Evolutionary conservation across 2,888 invertebrate genomes (phyloP).

Genomic region (Stratiomys singularior): DNA sequence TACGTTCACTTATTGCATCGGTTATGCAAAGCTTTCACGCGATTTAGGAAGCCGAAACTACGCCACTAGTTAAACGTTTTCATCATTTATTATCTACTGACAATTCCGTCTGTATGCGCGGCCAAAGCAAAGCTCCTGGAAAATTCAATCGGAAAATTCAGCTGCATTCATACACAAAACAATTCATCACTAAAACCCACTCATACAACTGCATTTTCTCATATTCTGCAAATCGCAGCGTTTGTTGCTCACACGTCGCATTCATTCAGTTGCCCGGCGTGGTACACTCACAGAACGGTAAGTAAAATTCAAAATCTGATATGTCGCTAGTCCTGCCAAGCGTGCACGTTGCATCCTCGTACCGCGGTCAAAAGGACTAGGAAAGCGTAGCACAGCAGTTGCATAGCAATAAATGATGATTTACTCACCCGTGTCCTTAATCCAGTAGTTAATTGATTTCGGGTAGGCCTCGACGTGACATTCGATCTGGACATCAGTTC

Average conservation of each 20-base stretch:
- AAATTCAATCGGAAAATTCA: conserved; percentile 17
- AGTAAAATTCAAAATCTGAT: conserved; percentile 46
- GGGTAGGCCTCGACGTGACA: conserved; percentile 92
- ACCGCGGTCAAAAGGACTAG: background rate
- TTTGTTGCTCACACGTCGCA: background rate
- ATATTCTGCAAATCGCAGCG: background rate
- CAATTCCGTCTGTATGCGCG: background rate
- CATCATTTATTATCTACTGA: conserved; percentile 22
- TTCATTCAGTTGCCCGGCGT: background rate
- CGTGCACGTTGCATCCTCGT: background rate
- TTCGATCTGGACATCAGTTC: conserved; percentile 86
- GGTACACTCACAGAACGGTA: conserved; percentile 25
- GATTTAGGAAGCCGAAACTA: conserved; percentile 16
- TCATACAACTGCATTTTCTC: conserved; percentile 4
- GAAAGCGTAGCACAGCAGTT: conserved; percentile 27
- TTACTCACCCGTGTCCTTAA: conserved; percentile 82
- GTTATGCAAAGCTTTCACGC: background rate
- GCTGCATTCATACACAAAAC: background rate
- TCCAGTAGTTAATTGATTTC: conserved; percentile 91
- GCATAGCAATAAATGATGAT: conserved; percentile 49
- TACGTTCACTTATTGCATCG: no score
- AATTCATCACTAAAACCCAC: conserved; percentile 1
- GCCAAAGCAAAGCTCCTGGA: background rate
- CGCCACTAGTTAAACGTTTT: conserved; percentile 13
- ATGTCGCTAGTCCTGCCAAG: background rate